Base-by-base conservation (phyloP, 2,888 invertebrate genomes). In the Euproctis similis region DNA sequence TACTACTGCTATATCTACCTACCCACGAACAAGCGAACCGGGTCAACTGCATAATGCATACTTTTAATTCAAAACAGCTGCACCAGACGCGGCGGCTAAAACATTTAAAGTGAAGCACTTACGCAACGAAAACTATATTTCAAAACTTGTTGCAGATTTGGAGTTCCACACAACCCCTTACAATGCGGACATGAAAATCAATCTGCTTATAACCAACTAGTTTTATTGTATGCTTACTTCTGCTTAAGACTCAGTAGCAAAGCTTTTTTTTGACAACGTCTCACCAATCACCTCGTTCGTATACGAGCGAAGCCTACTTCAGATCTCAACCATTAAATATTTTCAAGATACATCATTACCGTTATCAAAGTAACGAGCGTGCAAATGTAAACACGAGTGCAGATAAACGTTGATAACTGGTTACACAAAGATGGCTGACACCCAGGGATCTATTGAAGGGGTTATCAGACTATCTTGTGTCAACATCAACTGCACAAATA, bases 361-460 rank as follows among this genome's bases (percentile, higher is more conserved):
- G 36, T 45, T 59, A 60, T 60, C 60, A 40, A 4, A 10, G 41
- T 28, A 30, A 38, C 55, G 46, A 47, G 53, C 54, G 47, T 55
- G 57, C 52, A 57, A 64, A 62, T 57, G 62, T 73, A 71, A 71
- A 77, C 68, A 74, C 31, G 32, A 39, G 42, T 45, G 41, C 12
- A 55, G 66, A 63, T 70, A 71, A 70, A 60, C 46, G 51, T 41
- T 53, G 71, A 74, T 72, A 71, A 60, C 54, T 51, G 58, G 59
- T 64, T 61, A 58, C 49, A 67, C 59, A 64, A 72, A 70, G 63
- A 72, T 66, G 68, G 69, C 55, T 59, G 59, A 54, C 53, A 42
- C 37, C 36, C 37, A 33, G 41, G n/a, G 33, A 36, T 46, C 46
- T 47, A 56, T 42, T 39, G 36, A 45, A 51, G 25, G 32, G n/a